Percentiles rank a stretch among this genome's conserved stretches.
Conservation (phyloP, 1,140 invertebrate species). For the Chelonus insularis region DNA sequence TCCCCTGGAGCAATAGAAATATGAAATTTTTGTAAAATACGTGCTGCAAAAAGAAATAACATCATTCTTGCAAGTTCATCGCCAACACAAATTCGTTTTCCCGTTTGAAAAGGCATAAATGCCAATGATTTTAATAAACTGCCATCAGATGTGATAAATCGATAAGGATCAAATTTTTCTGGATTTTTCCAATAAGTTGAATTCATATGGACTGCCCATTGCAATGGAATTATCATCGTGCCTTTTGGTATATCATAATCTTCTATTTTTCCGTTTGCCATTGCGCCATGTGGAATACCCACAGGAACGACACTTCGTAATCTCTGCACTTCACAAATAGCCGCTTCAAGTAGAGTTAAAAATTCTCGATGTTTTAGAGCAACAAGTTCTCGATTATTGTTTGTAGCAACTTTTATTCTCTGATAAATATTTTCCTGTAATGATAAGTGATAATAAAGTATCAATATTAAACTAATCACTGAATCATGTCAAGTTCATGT, state of each 20-base stretch:
- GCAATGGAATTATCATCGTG: constrained; percentile 73
- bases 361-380: constrained; percentile 57
- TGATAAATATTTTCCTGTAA: constrained; percentile 63
- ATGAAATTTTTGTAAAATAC: constrained; percentile 68
- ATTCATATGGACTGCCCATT: constrained; percentile 85
- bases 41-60: constrained; percentile 67
- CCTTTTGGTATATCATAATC: constrained; percentile 63
- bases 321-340: constrained; percentile 75
- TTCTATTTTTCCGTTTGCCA: constrained; percentile 66
- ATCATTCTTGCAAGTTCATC: constrained; percentile 82
- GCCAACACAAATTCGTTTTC: constrained; percentile 84
- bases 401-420: constrained; percentile 59
- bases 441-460: no score
- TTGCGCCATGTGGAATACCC: constrained; percentile 80
- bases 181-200: constrained; percentile 72
- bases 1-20: constrained; percentile 51
- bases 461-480: no score
- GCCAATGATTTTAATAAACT: constrained; percentile 66
- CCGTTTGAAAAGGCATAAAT: constrained; percentile 85
- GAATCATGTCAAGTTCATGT: no score
- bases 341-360: constrained; percentile 66
- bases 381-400: constrained; percentile 37
- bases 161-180: constrained; percentile 69
- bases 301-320: constrained; percentile 78
- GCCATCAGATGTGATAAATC: constrained; percentile 73